Evolutionary conservation across 2,113 vertebrate species (phyloP).

Genomic region (Apistogramma diplotaenia): DNA sequence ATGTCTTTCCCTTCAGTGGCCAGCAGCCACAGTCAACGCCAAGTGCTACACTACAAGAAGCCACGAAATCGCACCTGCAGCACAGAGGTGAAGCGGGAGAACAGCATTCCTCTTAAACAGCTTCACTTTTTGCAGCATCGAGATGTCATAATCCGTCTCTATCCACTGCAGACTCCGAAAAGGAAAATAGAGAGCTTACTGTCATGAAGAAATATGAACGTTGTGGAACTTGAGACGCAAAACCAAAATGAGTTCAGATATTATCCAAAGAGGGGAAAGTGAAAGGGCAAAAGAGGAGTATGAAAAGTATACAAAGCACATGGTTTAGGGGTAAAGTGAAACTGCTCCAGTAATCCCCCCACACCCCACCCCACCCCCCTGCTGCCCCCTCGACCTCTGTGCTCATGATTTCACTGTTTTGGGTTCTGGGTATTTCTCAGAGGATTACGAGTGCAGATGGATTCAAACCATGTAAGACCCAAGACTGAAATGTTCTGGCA

Average conservation of each 20-base stretch:
- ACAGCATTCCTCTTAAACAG: background rate
- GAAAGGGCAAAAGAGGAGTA: slow-evolving; percentile 21
- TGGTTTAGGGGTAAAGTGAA: slow-evolving; percentile 55
- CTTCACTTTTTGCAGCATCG: slow-evolving; percentile 4
- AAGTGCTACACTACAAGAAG: slow-evolving; percentile 15
- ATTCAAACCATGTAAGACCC: slow-evolving; percentile 42
- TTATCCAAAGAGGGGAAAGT: slow-evolving; percentile 18
- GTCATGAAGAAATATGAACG: slow-evolving; percentile 34
- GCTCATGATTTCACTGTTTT: slow-evolving; percentile 57
- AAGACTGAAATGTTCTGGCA: slow-evolving; percentile 48
- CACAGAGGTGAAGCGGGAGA: slow-evolving; percentile 7
- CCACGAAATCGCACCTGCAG: slow-evolving; percentile 55
- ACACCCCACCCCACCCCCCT: no score
- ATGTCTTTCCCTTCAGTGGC: slow-evolving; percentile 42
- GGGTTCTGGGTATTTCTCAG: slow-evolving; percentile 41
- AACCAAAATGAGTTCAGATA: slow-evolving; percentile 28
- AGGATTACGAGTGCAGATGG: slow-evolving; percentile 55
- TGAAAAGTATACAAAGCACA: slow-evolving; percentile 52
- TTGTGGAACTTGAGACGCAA: slow-evolving; percentile 38
- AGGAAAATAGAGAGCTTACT: slow-evolving; percentile 22
- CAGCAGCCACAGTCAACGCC: slow-evolving; percentile 6
- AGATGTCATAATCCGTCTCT: slow-evolving; percentile 14
- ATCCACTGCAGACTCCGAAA: background rate
- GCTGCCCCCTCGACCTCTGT: slow-evolving; percentile 23
- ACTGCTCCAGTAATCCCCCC: slow-evolving; percentile 32